Base-by-base conservation (phyloP, 2,113 vertebrate species). In the Bathybates hornii region DNA sequence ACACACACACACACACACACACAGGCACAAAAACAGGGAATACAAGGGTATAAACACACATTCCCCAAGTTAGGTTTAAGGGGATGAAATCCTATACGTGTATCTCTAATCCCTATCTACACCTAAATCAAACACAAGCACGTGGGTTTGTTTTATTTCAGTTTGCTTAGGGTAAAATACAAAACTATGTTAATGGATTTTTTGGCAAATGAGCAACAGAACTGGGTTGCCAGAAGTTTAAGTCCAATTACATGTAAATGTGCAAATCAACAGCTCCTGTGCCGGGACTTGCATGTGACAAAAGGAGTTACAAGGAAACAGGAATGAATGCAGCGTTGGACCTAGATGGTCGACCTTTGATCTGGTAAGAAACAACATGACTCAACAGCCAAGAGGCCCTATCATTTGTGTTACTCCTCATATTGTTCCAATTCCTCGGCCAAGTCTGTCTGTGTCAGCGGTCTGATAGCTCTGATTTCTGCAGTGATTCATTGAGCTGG, bases 401-500 rank as follows among this genome's bases (percentile, higher is more conserved):
- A 82, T 83, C 87, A 50, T 85, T 38, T n/a, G 43, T 83, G 79
- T 85, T 91, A 80, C 83, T 88, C 84, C 41, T 89, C 66, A 59
- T 76, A 57, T 32, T 57, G 29, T 88, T 87, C 89, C 82, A 84
- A 41, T 66, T 79, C 59, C 82, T 85, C 2, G 13, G 89, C 90
- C 87, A 84, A 84, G 91, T 68, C 81, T 59, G 82, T 83, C 38
- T 71, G 48, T 78, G 87, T 84, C 73, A 21, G 29, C 66, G 27
- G 57, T 71, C 84, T 56, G 87, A 86, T 91, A 61, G 84, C 85
- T 89, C 90, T 76, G 87, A 87, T 88, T 91, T 86, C 82, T 86
- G 53, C 88, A 79, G 81, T 89, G 90, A 91, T 86, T 94, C 81
- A 91, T 87, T 92, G 41, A 80, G 73, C 43, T 4, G 13, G 53